phyloP scores from a whole-genome alignment of 2,888 invertebrate species.

The Micoletzkya japonica region DNA sequence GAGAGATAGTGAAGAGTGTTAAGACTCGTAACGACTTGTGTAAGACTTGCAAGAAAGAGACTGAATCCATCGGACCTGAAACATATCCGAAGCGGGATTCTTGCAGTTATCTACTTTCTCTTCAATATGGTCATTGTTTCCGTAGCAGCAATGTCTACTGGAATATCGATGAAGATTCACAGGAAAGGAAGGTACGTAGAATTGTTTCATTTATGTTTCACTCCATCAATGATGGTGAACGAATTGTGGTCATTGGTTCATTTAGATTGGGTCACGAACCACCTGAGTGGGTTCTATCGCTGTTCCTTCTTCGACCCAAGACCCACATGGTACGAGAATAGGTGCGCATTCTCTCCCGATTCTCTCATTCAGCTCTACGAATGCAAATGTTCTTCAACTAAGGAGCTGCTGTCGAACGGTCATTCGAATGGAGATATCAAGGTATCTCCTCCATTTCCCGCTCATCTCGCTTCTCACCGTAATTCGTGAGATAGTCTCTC shows the following conservation, averaged over 20 bases:
- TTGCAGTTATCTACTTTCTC: slow-evolving; percentile 59
- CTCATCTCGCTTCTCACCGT: too few species aligned
- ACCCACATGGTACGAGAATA: slow-evolving; percentile 17
- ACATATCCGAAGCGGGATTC: not conserved
- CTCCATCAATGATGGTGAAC: not conserved
- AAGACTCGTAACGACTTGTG: too few species aligned
- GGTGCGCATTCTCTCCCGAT: not conserved
- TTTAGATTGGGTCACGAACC: slow-evolving; percentile 26
- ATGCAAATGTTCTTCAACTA: slow-evolving; percentile 25
- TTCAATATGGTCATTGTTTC: slow-evolving; percentile 61
- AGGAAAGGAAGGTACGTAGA: slow-evolving; percentile 18
- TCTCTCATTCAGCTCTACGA: slow-evolving; percentile 14
- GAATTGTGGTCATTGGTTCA: not conserved
- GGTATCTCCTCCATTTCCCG: too few species aligned
- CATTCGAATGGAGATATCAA: slow-evolving; percentile 22
- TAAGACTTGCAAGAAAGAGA: not conserved
- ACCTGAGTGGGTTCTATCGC: slow-evolving; percentile 23
- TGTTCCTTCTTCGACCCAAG: slow-evolving; percentile 23
- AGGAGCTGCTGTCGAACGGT: slow-evolving; percentile 17
- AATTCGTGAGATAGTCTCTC: too few species aligned
- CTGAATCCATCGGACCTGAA: not conserved
- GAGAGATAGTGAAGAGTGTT: too few species aligned
- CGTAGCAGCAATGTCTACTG: slow-evolving; percentile 56
- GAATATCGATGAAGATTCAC: slow-evolving; percentile 27
- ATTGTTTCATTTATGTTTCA: not conserved